A percentile compares a stretch with the other conserved stretches of the same genome.
These are phyloP conservation scores for Artibeus jamaicensis DNA, from an alignment of 2,797 vertebrate species.

Conservation along the genomic window DNA sequence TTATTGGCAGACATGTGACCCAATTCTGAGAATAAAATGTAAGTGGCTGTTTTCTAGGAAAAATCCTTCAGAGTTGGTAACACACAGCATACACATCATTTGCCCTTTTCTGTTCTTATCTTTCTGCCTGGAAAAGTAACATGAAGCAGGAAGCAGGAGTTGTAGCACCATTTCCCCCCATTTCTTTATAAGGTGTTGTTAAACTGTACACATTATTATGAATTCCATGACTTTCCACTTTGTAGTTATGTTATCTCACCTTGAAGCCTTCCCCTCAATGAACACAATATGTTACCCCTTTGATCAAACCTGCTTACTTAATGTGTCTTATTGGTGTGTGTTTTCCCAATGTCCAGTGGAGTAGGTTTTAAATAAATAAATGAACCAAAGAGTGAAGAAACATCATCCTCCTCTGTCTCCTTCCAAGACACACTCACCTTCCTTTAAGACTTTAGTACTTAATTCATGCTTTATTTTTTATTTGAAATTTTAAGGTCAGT, in stretches of 20 bases:
- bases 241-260: not conserved
- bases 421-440: not conserved
- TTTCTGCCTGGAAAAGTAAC: not conserved
- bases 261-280: not conserved
- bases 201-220: not conserved
- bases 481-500: not conserved
- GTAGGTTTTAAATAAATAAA: conserved; percentile 13
- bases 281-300: not conserved
- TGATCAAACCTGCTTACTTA: conserved; percentile 15
- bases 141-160: not conserved
- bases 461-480: not conserved
- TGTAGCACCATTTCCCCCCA: not conserved
- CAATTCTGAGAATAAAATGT: not conserved
- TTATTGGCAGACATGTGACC: not conserved
- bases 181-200: not conserved
- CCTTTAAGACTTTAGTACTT: not conserved
- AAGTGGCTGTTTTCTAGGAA: not conserved
- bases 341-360: not conserved
- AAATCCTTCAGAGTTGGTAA: not conserved
- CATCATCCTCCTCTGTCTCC: not conserved
- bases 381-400: conserved; percentile 16
- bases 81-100: not conserved
- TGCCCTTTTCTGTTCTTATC: not conserved
- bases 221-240: not conserved
- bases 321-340: not conserved